Evolutionary conservation across 2,797 vertebrate species (phyloP), one percentile per base, ranked within the genome.

Genomic region (Pipistrellus kuhlii): DNA sequence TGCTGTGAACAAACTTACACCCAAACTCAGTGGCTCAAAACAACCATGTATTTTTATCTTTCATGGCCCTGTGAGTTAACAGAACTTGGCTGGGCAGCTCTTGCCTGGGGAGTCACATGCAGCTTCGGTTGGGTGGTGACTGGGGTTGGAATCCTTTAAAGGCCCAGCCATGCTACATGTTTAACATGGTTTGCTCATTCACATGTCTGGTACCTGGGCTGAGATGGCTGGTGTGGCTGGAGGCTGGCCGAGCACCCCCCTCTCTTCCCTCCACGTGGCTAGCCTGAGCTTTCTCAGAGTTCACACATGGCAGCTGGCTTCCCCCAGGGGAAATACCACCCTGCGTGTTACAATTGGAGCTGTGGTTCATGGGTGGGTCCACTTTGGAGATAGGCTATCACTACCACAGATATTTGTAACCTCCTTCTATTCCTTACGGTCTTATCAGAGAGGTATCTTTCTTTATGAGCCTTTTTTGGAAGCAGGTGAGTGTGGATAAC

Each of bases 41-140:
- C 27, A 30, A 38, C 27, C 59, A 6, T 82, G 72, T 88, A 80
- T 90, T 93, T 97, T 86, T 91, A 46, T 92, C 75, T 94, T 53
- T 59, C 62, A 53, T 6, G 68, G 83, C 64, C 95, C 59, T 30
- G 44, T 21, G 53, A 44, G 59, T 51, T 44, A 38, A 32, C 25
- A 27, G 73, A 38, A 76, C 32, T 44, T 3, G 13, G 48, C 6
- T 11, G n/a, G 78, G 51, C 18, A n/a, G 30, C 35, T 41, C 83
- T 90, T 71, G 20, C 76, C 68, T 85, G 41, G 57, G n/a, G 35
- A 51, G 27, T 78, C 81, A n/a, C 12, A 21, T 2, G 68, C 21
- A 38, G 69, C 89, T 92, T 75, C 64, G 21, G 38, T 41, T 6
- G 3, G 20, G 17, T 10, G n/a, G 59, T 25, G 80, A 44, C 69